These are phyloP conservation scores for Drosophila glabriapex DNA, from an alignment of 2,888 invertebrate genomes.

Conservation along the genomic window DNA sequence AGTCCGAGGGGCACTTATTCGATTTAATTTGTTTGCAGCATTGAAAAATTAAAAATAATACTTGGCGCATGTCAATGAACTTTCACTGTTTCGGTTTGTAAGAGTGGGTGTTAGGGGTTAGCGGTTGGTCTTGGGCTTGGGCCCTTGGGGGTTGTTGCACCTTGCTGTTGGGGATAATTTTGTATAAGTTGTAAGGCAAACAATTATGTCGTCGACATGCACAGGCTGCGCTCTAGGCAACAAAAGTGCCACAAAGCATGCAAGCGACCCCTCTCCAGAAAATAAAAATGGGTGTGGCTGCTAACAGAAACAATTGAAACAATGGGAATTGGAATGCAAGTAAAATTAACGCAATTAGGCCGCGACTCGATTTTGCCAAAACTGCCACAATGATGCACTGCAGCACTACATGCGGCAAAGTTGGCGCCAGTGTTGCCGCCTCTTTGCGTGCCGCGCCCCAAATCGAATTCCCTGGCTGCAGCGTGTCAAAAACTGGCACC, in stretches of 20 bases:
- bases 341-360: slow-evolving; percentile 80
- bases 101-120: neutral
- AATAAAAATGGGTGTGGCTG: slow-evolving; percentile 47
- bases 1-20: neutral
- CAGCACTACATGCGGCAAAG: slow-evolving; percentile 47
- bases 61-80: slow-evolving; percentile 44
- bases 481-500: slow-evolving; percentile 69
- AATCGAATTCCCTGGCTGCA: slow-evolving; percentile 65
- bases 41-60: slow-evolving; percentile 23
- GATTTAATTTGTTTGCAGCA: neutral
- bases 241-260: slow-evolving; percentile 74
- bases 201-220: slow-evolving; percentile 80
- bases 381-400: slow-evolving; percentile 58
- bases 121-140: neutral
- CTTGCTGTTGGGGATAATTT: slow-evolving; percentile 59
- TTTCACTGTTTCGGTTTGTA: neutral
- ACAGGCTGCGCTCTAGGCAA: slow-evolving; percentile 30
- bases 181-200: slow-evolving; percentile 60
- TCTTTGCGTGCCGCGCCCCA: slow-evolving; percentile 63
- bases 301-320: slow-evolving; percentile 48
- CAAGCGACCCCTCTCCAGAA: slow-evolving; percentile 31
- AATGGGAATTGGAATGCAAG: slow-evolving; percentile 68
- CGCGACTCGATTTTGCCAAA: slow-evolving; percentile 47
- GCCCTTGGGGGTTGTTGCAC: slow-evolving; percentile 48
- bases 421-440: slow-evolving; percentile 30